Evolutionary conservation across 2,113 vertebrate genomes (phyloP).

Genomic region (Onychorhynchus coronatus): DNA sequence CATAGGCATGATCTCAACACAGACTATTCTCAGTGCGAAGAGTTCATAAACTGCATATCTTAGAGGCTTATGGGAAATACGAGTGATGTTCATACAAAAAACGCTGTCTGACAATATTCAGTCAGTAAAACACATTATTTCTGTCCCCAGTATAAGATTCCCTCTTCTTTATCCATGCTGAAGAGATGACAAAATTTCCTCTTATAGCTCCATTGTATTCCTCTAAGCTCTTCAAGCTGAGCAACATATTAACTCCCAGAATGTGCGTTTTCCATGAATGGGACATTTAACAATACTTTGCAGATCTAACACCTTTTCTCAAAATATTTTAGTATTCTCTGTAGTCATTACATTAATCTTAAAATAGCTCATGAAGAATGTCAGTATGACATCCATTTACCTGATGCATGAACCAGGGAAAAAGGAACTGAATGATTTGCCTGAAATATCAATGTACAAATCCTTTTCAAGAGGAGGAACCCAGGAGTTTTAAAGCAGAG

Average conservation of each 20-base stretch:
- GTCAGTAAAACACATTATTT: neutral
- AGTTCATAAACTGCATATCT: neutral
- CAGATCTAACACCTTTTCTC: neutral
- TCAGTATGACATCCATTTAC: constrained; percentile 1
- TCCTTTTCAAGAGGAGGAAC: neutral
- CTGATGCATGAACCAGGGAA: neutral
- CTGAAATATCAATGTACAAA: neutral
- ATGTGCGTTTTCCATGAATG: neutral
- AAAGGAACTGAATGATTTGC: neutral
- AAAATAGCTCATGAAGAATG: constrained; percentile 20
- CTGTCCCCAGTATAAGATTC: neutral
- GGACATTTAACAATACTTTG: constrained; percentile 12
- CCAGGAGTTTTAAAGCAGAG: neutral
- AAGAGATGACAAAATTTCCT: constrained; percentile 5
- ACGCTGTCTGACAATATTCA: neutral
- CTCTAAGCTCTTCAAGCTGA: neutral
- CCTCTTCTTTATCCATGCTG: neutral
- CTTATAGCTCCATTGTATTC: neutral
- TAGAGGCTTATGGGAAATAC: neutral
- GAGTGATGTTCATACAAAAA: neutral
- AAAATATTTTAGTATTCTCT: constrained; percentile 35
- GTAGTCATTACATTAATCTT: neutral
- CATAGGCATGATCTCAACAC: neutral
- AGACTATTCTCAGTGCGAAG: neutral
- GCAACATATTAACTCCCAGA: neutral